Percentiles rank a stretch among this genome's conserved stretches.
These are phyloP conservation scores for Drosophila simulans DNA, from an alignment of 1,140 invertebrate genomes.

Conservation along the genomic window DNA sequence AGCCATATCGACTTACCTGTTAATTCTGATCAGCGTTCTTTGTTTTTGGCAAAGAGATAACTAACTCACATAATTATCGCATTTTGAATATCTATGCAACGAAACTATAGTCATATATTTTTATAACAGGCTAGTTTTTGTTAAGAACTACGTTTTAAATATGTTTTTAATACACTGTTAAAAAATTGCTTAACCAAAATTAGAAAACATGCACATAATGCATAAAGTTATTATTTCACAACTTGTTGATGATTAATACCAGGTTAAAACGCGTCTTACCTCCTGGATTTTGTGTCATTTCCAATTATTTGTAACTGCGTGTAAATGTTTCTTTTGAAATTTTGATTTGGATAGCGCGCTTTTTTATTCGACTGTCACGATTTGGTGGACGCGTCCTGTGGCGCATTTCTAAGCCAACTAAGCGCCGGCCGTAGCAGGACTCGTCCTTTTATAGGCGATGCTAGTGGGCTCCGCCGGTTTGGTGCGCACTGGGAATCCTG, in stretches of 20 bases:
- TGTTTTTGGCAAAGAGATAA: not conserved
- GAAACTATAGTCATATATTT: not conserved
- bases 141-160: no score
- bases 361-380: slow-evolving; percentile 13
- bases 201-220: not conserved
- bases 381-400: slow-evolving; percentile 54
- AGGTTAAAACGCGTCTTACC: not conserved
- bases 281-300: not conserved
- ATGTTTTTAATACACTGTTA: no score
- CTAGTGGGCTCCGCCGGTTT: slow-evolving; percentile 17
- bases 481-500: slow-evolving; percentile 56
- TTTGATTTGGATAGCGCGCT: slow-evolving; percentile 20
- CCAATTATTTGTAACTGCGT: not conserved
- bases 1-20: slow-evolving; percentile 30
- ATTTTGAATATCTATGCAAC: not conserved
- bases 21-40: slow-evolving; percentile 1
- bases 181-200: not conserved
- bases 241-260: not conserved
- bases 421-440: slow-evolving; percentile 43
- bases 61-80: no score
- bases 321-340: not conserved
- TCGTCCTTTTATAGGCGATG: slow-evolving; percentile 66
- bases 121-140: not conserved
- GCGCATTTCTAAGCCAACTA: slow-evolving; percentile 71
- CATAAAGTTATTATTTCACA: not conserved